phyloP scores from a whole-genome alignment of 23 tunicate species.

The Trididemnum miniatum region DNA sequence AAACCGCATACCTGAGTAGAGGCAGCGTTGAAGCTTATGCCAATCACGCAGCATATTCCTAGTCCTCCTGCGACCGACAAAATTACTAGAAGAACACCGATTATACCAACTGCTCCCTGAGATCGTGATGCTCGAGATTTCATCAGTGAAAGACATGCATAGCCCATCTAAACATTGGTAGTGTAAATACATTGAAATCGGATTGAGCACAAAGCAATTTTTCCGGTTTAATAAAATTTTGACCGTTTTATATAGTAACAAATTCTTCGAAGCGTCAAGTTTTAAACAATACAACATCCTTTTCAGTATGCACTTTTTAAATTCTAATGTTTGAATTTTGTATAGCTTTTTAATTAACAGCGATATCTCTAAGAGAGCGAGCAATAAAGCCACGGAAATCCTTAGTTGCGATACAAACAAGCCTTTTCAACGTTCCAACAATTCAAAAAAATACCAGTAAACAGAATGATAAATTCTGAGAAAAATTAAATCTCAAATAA shows the following conservation, averaged over 20 bases:
- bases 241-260: too few relatives aligned
- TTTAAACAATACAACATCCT: too few relatives aligned
- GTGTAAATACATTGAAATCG: too few relatives aligned
- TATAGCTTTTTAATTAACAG: too few relatives aligned
- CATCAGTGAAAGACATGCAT: conserved; percentile 78
- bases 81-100: conserved; percentile 74
- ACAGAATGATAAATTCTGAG: background rate
- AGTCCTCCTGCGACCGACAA: conserved; percentile 87
- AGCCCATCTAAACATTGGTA: too few relatives aligned
- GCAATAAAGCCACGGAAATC: background rate
- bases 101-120: conserved; percentile 81
- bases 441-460: background rate
- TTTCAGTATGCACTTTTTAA: too few relatives aligned
- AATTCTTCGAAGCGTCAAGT: too few relatives aligned
- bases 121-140: conserved; percentile 80
- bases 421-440: background rate
- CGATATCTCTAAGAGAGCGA: too few relatives aligned
- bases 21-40: conserved; percentile 92
- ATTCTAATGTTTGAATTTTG: too few relatives aligned
- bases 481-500: background rate
- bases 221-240: too few relatives aligned
- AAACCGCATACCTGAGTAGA: conserved; percentile 81
- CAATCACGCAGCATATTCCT: conserved; percentile 71
- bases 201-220: too few relatives aligned
- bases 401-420: background rate